Conservation (phyloP, 1,140 invertebrate species). For the Holcopasites calliopsidis region DNA sequence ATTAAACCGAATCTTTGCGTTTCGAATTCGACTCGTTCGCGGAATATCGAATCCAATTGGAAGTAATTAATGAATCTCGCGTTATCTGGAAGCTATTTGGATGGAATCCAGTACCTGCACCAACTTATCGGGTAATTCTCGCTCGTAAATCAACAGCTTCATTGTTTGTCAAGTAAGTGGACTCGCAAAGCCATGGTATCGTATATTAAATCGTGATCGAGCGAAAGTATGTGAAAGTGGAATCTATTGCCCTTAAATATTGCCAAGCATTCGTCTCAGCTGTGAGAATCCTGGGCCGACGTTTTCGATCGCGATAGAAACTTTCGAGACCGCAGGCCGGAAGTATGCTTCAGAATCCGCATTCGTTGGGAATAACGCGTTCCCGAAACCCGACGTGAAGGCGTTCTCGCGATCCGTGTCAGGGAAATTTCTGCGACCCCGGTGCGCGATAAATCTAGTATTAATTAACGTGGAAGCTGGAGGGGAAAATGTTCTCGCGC, state of each 20-base stretch:
- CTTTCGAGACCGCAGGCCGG: constrained; percentile 32
- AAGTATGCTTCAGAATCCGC: not conserved
- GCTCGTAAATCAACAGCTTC: not conserved
- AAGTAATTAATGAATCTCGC: constrained; percentile 1
- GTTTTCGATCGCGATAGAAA: constrained; percentile 1
- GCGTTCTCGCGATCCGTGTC: constrained; percentile 31
- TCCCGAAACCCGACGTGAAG: too few relatives aligned
- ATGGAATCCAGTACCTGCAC: not conserved
- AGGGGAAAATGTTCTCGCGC: constrained; percentile 23
- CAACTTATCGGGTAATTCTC: not conserved
- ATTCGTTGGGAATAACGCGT: constrained; percentile 7
- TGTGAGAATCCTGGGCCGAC: constrained; percentile 25
- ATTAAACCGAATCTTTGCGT: too few relatives aligned
- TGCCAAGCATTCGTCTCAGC: constrained; percentile 24
- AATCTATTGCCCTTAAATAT: constrained; percentile 27
- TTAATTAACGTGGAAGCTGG: constrained; percentile 60
- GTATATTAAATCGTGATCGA: not conserved
- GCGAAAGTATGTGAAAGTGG: not conserved
- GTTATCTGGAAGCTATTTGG: not conserved
- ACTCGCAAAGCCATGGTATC: not conserved
- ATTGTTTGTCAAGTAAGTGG: not conserved
- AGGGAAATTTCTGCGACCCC: constrained; percentile 47
- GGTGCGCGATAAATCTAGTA: constrained; percentile 49
- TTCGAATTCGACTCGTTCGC: not conserved
- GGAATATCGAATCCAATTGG: not conserved